Evolutionary conservation across 2,113 vertebrate genomes (phyloP).

Genomic region (Hypanus sabinus): DNA sequence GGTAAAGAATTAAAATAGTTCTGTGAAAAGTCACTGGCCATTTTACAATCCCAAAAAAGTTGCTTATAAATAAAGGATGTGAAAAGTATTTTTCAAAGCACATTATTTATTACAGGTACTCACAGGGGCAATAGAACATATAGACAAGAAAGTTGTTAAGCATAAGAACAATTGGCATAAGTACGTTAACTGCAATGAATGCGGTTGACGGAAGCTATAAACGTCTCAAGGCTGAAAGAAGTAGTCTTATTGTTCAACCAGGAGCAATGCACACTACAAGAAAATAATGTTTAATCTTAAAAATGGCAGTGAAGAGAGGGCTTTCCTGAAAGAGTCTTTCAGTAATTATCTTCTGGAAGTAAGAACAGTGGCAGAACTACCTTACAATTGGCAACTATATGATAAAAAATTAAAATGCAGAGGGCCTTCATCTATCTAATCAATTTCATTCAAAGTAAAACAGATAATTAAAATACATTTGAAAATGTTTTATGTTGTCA

Average conservation of each 20-base stretch:
- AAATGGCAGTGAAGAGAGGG: background rate
- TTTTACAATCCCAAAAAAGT: background rate
- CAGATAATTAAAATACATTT: no score
- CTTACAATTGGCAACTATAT: background rate
- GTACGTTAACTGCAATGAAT: background rate
- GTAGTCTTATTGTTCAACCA: background rate
- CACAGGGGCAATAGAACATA: background rate
- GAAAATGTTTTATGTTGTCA: background rate
- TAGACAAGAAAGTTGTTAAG: background rate
- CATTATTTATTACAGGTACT: background rate
- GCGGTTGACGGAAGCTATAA: background rate
- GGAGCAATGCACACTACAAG: background rate
- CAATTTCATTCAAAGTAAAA: background rate
- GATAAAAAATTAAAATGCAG: background rate
- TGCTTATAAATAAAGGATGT: background rate
- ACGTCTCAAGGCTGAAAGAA: background rate
- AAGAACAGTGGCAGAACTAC: background rate
- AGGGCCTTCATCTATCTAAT: background rate
- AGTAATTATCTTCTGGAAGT: background rate
- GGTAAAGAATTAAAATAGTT: background rate
- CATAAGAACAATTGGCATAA: background rate
- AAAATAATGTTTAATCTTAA: background rate
- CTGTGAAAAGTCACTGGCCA: background rate
- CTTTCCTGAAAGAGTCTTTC: background rate
- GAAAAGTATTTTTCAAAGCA: background rate